Evolutionary conservation across 2,113 vertebrate species (phyloP), one percentile per base, ranked within the genome.

Genomic region (Athene cunicularia): DNA sequence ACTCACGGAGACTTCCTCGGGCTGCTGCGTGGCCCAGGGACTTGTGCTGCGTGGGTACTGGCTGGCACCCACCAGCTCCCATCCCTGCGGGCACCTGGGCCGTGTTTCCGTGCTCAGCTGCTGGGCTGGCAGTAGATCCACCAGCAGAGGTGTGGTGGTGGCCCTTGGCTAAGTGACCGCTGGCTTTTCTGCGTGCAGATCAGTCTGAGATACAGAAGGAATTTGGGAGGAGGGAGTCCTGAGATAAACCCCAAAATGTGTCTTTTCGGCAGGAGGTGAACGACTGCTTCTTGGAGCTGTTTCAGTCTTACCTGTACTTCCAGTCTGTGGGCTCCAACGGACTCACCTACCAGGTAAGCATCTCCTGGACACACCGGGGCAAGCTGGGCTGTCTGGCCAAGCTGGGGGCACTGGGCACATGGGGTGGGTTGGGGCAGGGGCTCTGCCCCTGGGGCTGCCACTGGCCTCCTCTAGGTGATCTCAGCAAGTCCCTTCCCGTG

Each of bases 231-330:
- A 66, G 74, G 58, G 62, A 19, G 47, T 41, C 37, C 37, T 53
- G 60, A 52, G 22, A 60, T 63, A 41, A 79, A 35, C 27, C 58
- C 37, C 63, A 9, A 14, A 39, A 30, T 0, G 0, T 56, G 17
- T 94, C 37, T 79, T 75, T 62, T n/a, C 71, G 74, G 22, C 96
- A 99, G 99, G 99, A 99, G 84, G 72, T 98, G 92, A 99, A 99
- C 3, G 99, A 99, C 90, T 99, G 99, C 96, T 99, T 99, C 95
- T 97, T 99, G 98, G 99, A 99, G 91, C 97, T 99, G 14, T 99
- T 99, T 96, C 99, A 99, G 93, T 99, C 99, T 60, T 98, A 99
- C 97, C 99, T 99, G 80, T 99, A 99, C 97, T 99, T 99, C 96
- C 99, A 99, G 89, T 99, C 99, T 22, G 95, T 98, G 63, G 99